These are phyloP conservation scores for Temnothorax nylanderi DNA, from an alignment of 1,140 invertebrate genomes.

Conservation along the genomic window DNA sequence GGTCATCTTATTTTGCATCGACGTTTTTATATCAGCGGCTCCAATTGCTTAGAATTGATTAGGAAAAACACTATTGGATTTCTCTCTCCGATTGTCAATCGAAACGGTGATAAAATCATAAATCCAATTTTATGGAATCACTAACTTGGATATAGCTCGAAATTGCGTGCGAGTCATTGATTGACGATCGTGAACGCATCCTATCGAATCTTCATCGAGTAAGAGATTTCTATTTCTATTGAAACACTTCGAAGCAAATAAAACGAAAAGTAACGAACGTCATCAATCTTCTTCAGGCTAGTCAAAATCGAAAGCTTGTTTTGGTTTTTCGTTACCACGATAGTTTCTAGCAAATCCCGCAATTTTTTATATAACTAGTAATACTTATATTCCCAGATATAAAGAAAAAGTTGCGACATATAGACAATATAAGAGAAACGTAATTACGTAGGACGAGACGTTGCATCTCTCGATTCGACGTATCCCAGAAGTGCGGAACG, in stretches of 20 bases:
- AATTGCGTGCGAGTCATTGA: conserved; percentile 18
- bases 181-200: conserved; percentile 12
- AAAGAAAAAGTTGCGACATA: background rate
- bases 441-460: conserved; percentile 18
- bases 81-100: conserved; percentile 23
- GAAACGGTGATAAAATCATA: conserved; percentile 36
- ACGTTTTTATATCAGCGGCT: conserved; percentile 51
- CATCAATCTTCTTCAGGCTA: background rate
- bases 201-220: background rate
- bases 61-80: conserved; percentile 56
- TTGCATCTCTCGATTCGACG: conserved; percentile 42
- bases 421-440: background rate
- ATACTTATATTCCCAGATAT: background rate
- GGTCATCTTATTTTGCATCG: conserved; percentile 75
- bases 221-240: conserved; percentile 5
- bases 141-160: background rate
- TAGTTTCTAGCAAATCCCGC: background rate
- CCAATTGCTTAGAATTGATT: conserved; percentile 63
- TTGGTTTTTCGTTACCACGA: background rate
- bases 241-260: background rate
- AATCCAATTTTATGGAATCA: conserved; percentile 26
- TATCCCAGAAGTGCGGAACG: conserved; percentile 15
- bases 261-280: background rate
- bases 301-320: background rate
- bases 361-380: background rate